A percentile compares a stretch with the other conserved stretches of the same genome.
Evolutionary conservation across 2,888 invertebrate genomes (phyloP).

Genomic region (Saturnia pavonia): DNA sequence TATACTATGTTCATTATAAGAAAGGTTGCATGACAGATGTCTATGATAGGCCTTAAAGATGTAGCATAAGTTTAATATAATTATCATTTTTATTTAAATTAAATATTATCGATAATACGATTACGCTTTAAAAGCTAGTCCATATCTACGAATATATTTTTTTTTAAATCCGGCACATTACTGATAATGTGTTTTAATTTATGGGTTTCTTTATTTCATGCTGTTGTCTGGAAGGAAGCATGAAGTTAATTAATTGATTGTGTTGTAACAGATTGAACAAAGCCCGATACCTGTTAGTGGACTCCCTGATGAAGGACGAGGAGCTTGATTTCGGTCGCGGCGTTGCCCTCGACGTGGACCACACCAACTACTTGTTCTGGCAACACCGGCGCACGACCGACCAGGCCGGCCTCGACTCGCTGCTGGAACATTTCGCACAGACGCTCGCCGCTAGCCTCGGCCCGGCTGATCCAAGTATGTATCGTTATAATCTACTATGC

Average conservation of each 20-base stretch:
- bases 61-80: too few relatives aligned
- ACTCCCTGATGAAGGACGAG: constrained; percentile 78
- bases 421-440: constrained; percentile 79
- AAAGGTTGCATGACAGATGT: too few relatives aligned
- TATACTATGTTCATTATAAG: too few relatives aligned
- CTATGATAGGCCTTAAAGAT: too few relatives aligned
- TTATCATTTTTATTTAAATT: too few relatives aligned
- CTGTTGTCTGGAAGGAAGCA: too few relatives aligned
- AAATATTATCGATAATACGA: too few relatives aligned
- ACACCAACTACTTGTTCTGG: constrained; percentile 84
- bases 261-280: constrained; percentile 75
- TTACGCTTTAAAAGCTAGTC: too few relatives aligned
- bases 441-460: constrained; percentile 8
- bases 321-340: constrained; percentile 41
- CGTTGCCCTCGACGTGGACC: constrained; percentile 54
- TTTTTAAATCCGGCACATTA: too few relatives aligned
- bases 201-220: too few relatives aligned
- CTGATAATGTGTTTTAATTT: too few relatives aligned
- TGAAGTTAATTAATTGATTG: background rate
- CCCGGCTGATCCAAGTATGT: background rate
- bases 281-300: constrained; percentile 85
- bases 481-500: background rate
- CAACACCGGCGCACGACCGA: constrained; percentile 85
- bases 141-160: too few relatives aligned
- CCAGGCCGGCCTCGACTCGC: constrained; percentile 78